Conservation (phyloP, 2,888 invertebrate species). For the Caenorhabditis sinica region DNA sequence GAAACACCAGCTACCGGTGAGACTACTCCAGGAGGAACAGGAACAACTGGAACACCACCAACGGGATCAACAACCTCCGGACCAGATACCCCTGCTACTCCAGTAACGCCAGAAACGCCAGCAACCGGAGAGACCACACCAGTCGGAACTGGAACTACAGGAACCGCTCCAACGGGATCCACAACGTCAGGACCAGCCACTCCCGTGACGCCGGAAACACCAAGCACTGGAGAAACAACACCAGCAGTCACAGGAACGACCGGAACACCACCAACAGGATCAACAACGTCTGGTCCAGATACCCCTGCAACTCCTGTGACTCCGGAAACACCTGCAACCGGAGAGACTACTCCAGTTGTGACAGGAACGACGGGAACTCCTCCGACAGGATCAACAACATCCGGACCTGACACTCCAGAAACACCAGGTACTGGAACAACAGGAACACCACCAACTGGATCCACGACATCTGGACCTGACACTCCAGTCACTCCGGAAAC, state of each 20-base stretch:
- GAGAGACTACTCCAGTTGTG: background rate
- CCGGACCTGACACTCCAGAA: background rate
- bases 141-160: constrained; percentile 2
- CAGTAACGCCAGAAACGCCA: background rate
- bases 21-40: constrained; percentile 25
- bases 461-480: background rate
- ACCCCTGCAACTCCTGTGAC: background rate
- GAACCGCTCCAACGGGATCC: background rate
- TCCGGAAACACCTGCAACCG: background rate
- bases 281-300: background rate
- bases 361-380: background rate
- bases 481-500: background rate
- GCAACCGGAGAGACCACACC: background rate
- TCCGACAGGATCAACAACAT: background rate
- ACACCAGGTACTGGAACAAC: background rate
- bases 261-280: background rate
- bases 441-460: background rate
- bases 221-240: too few species aligned
- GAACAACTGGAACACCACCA: background rate
- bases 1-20: background rate
- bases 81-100: background rate
- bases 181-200: background rate
- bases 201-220: background rate
- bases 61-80: background rate
- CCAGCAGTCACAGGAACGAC: background rate